Percentiles rank a stretch among this genome's conserved stretches.
Evolutionary conservation across 2,113 vertebrate genomes (phyloP).

Genomic region (Hyperopisus bebe): DNA sequence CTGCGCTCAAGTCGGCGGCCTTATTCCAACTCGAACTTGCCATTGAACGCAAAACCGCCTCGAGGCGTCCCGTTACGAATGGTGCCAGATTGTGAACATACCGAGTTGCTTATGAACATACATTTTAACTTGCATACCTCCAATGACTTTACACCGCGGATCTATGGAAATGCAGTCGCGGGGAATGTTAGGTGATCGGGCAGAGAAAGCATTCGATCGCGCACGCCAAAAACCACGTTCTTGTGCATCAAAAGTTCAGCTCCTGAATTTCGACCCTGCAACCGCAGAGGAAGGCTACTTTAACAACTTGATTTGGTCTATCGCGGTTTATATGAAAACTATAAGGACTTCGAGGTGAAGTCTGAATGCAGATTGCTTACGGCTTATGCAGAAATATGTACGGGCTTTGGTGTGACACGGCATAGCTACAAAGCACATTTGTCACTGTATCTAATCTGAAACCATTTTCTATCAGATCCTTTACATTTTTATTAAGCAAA

Average conservation of each 20-base stretch:
- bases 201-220: background rate
- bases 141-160: background rate
- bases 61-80: background rate
- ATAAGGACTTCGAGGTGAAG: background rate
- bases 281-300: background rate
- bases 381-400: background rate
- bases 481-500: background rate
- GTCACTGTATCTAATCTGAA: background rate
- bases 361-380: background rate
- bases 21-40: conserved; percentile 19
- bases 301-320: background rate
- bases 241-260: background rate
- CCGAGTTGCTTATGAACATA: background rate
- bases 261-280: background rate
- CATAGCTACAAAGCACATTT: background rate
- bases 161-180: background rate
- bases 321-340: background rate
- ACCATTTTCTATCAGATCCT: background rate
- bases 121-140: background rate
- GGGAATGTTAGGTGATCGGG: background rate
- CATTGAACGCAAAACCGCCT: background rate
- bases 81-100: background rate
- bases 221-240: background rate
- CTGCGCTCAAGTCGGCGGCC: conserved; percentile 1
- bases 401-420: background rate